Evolutionary conservation across 2,888 invertebrate genomes (phyloP).

Genomic region (Phlogophora meticulosa): DNA sequence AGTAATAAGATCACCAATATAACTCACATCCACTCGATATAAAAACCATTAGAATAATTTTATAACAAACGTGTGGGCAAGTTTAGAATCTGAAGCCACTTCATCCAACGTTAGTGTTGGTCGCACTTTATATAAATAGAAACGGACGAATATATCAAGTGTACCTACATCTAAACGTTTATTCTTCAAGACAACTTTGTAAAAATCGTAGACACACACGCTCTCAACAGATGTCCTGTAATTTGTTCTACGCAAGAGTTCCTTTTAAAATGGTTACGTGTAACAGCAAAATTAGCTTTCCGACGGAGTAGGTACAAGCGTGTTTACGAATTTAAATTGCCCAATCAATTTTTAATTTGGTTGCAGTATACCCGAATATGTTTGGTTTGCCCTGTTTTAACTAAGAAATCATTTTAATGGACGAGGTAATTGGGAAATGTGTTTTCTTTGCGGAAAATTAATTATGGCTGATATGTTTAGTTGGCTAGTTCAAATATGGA

Average conservation of each 20-base stretch:
- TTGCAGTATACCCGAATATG: constrained; percentile 69
- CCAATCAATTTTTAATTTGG: constrained; percentile 87
- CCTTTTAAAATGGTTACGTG: constrained; percentile 68
- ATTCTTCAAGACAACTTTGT: constrained; percentile 28
- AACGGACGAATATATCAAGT: constrained; percentile 59
- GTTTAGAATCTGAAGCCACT: constrained; percentile 48
- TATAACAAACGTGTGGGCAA: constrained; percentile 35
- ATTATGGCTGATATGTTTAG: constrained; percentile 26
- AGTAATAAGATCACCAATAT: constrained; percentile 32
- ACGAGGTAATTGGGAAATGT: constrained; percentile 19
- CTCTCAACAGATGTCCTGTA: constrained; percentile 32
- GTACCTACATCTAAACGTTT: constrained; percentile 40
- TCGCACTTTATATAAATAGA: constrained; percentile 58
- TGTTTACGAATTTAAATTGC: constrained; percentile 87
- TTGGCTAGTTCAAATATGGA: constrained; percentile 26
- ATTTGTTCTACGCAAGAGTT: constrained; percentile 55
- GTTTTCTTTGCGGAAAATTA: constrained; percentile 37
- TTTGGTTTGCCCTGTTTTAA: constrained; percentile 56
- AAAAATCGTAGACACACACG: constrained; percentile 49
- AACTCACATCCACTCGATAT: constrained; percentile 42
- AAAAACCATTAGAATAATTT: constrained; percentile 56
- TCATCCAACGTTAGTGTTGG: constrained; percentile 33
- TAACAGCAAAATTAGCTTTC: constrained; percentile 74
- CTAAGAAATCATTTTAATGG: constrained; percentile 50
- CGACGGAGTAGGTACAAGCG: constrained; percentile 75